Evolutionary conservation across 2,888 invertebrate species (phyloP), one percentile per base, ranked within the genome.

Genomic region (Aethes cnicana): DNA sequence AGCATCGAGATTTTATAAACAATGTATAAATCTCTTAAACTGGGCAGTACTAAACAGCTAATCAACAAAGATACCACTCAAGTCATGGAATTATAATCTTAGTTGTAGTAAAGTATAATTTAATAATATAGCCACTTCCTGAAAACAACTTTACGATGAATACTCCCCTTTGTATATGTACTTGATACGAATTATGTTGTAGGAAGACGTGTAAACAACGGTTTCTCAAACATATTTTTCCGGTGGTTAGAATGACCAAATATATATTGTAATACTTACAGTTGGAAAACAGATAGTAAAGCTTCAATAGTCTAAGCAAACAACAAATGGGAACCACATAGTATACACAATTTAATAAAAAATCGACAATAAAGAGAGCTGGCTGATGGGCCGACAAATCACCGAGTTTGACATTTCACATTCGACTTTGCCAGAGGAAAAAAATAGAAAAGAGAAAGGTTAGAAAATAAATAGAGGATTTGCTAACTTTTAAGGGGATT

Each of bases 91-190:
- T 12, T 17, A 44, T 5, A 8, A 17, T 8, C 5, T 2, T 17
- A 9, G 12, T 9, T 33, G 23, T 6, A 11, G 23, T 17, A 16
- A 39, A 20, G 8, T 32, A 25, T 3, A 20, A 26, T 26, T 9
- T 4, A n/a, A 25, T 8, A 25, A 46, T 33, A 32, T 18, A 46
- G 37, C 9, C 32, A 39, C 37, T 52, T 46, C 52, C 44, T 44
- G 52, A 39, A 49, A 43, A 54, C 50, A 54, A 56, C 36, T 47
- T 44, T 39, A 54, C 47, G 42, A 66, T 61, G 74, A 74, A 81
- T 84, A 84, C 88, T 78, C 88, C 87, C 87, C 86, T 86, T 87
- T 82, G 80, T 84, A 86, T 79, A 84, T 81, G 82, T 66, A 74
- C n/a, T n/a, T 72, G 67, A 66, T 64, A 65, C 66, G 70, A 73